Evolutionary conservation across 2,797 vertebrate species (phyloP).

Genomic region (Kryptopterus vitreolus): DNA sequence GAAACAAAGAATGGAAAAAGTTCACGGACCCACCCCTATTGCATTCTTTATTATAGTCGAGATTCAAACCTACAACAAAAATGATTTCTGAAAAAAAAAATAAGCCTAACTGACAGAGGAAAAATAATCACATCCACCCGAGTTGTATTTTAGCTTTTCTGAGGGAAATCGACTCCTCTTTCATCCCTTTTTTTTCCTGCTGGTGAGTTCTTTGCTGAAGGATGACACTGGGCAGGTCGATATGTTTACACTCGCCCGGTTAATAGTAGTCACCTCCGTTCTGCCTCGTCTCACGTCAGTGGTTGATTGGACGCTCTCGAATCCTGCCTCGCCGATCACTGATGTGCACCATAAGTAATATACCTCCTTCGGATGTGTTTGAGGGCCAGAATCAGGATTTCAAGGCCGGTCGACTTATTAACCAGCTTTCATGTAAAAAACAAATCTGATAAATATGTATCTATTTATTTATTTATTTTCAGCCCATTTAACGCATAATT

Average conservation of each 20-base stretch:
- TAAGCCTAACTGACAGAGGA: background rate
- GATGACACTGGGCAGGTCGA: constrained; percentile 44
- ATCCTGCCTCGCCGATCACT: constrained; percentile 48
- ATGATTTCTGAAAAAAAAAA: background rate
- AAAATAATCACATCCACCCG: background rate
- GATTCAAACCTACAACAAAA: background rate
- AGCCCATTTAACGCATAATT: background rate
- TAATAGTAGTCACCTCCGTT: constrained; percentile 47
- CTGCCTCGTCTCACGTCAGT: constrained; percentile 37
- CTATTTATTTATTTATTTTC: no score
- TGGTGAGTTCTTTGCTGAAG: constrained; percentile 42
- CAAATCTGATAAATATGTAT: no score
- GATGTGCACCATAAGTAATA: constrained; percentile 45
- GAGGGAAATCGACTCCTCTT: background rate
- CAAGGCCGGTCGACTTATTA: background rate
- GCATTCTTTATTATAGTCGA: background rate
- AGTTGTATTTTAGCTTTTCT: constrained; percentile 42
- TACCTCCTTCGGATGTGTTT: constrained; percentile 33
- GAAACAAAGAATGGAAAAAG: background rate
- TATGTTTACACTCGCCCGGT: constrained; percentile 53
- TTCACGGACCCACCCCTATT: background rate
- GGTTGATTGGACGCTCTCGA: constrained; percentile 46
- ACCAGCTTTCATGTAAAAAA: background rate
- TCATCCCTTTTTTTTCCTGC: background rate
- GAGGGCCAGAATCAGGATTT: constrained; percentile 19